phyloP scores from a whole-genome alignment of 2,797 vertebrate species.

The Cygnus olor region DNA sequence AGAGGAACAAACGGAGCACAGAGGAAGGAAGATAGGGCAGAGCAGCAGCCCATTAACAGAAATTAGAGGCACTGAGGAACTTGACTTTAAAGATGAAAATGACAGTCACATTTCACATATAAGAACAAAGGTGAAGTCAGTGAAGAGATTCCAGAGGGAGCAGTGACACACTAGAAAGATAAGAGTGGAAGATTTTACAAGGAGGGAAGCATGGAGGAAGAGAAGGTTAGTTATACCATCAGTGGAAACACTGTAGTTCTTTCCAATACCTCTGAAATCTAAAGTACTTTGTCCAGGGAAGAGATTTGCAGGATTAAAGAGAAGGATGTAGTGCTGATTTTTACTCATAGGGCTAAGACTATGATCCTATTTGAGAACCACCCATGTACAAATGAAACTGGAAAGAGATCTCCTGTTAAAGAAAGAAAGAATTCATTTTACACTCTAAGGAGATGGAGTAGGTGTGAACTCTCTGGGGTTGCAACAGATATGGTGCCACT shows the following conservation, averaged over 20 bases:
- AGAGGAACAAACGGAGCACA: neutral
- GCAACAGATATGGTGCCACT: neutral
- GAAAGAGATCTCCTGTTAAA: neutral
- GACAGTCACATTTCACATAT: neutral
- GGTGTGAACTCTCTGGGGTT: neutral
- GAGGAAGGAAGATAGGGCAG: neutral
- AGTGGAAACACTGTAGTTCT: neutral
- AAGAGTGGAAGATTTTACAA: neutral
- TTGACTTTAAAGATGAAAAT: neutral
- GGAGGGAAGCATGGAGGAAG: neutral
- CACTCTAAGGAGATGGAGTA: neutral
- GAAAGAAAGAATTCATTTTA: neutral
- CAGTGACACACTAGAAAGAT: neutral
- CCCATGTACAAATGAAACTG: rapidly evolving
- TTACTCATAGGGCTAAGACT: neutral
- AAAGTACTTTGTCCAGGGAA: neutral
- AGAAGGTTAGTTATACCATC: neutral
- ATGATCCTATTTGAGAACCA: neutral
- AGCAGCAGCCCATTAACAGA: neutral
- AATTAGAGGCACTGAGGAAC: conserved; percentile 26
- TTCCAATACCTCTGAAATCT: neutral
- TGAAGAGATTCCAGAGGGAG: neutral
- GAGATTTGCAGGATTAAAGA: neutral
- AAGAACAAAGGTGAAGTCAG: conserved; percentile 1
- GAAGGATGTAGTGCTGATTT: neutral